These are phyloP conservation scores for Rhagoletis pomonella DNA, from an alignment of 1,140 invertebrate species.

Conservation along the genomic window DNA sequence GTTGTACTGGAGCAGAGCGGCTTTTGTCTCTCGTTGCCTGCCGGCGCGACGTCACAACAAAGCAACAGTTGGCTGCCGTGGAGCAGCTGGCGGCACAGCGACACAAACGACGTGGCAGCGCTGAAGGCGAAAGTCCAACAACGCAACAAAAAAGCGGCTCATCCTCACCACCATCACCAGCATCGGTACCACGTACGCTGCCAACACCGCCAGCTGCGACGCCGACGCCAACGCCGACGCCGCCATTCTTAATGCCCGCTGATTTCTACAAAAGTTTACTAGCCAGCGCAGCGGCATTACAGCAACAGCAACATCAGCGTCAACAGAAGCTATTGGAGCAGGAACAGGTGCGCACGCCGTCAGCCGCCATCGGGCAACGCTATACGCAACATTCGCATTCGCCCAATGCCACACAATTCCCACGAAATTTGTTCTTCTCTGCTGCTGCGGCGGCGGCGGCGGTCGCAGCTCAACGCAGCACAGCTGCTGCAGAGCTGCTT, in stretches of 20 bases:
- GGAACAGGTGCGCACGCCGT: not conserved
- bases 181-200: not conserved
- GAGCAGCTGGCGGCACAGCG: not conserved
- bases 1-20: not conserved
- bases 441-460: constrained; percentile 58
- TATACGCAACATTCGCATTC: constrained; percentile 49
- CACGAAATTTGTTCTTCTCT: constrained; percentile 70
- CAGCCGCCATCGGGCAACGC: not conserved
- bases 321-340: not conserved
- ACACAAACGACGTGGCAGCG: not conserved
- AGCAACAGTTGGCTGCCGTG: not conserved
- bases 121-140: not conserved
- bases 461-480: constrained; percentile 36
- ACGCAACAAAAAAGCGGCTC: not conserved
- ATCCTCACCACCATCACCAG: not conserved
- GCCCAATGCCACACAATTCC: constrained; percentile 59
- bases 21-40: not conserved
- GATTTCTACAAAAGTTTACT: constrained; percentile 86
- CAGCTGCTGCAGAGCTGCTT: not conserved
- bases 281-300: constrained; percentile 76
- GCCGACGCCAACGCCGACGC: constrained; percentile 46
- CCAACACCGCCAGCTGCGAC: constrained; percentile 10
- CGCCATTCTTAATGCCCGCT: constrained; percentile 82
- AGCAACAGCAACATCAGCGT: constrained; percentile 34
- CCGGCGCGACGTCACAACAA: not conserved